Evolutionary conservation across 2,113 vertebrate species (phyloP).

Genomic region (Scomber japonicus): DNA sequence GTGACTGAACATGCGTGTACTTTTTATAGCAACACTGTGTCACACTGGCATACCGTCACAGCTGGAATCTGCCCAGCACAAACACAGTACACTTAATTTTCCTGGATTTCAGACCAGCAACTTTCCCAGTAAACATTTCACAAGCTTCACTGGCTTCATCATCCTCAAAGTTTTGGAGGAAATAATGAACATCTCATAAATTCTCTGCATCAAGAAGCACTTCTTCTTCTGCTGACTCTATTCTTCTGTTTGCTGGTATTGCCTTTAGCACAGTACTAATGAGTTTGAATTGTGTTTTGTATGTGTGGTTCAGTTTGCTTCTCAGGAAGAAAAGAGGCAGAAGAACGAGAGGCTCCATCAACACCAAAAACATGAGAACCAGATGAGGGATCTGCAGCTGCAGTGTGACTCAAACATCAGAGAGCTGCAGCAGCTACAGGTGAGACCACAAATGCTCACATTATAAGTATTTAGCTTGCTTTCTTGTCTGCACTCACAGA

Average conservation of each 20-base stretch:
- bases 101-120: conserved; percentile 5
- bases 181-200: not conserved
- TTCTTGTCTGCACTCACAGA: no score
- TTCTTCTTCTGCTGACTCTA: not conserved
- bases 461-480: no score
- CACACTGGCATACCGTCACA: conserved; percentile 9
- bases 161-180: not conserved
- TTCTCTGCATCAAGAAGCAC: not conserved
- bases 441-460: conserved; percentile 51
- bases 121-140: conserved; percentile 27
- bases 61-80: not conserved
- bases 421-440: conserved; percentile 97
- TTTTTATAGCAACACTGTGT: conserved; percentile 23
- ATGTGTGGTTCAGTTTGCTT: conserved; percentile 87
- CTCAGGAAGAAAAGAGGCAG: conserved; percentile 97
- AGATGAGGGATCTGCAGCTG: conserved; percentile 97
- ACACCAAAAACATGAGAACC: conserved; percentile 98
- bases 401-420: conserved; percentile 97
- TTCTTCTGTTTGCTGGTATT: not conserved
- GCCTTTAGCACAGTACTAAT: not conserved
- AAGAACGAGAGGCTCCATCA: conserved; percentile 97
- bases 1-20: not conserved
- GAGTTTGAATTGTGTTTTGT: conserved; percentile 2
- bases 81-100: conserved; percentile 8
- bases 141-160: not conserved